Evolutionary conservation across 2,797 vertebrate species (phyloP).

Genomic region (Rachycentron canadum): DNA sequence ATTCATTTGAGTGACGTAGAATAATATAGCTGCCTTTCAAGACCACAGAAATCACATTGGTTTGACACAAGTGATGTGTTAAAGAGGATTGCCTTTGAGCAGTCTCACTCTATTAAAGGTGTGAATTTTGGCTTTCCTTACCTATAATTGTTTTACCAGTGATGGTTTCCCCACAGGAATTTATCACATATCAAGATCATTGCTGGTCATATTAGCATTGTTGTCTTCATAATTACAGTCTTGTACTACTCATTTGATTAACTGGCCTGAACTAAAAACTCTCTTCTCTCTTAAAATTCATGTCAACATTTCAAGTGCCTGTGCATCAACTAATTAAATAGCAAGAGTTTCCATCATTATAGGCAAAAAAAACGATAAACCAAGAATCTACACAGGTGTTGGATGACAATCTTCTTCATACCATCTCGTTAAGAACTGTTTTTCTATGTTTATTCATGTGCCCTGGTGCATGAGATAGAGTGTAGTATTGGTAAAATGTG

Average conservation of each 20-base stretch:
- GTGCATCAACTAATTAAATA: conserved; percentile 7
- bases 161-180: conserved; percentile 6
- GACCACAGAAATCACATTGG: neutral
- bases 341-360: conserved; percentile 9
- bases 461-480: conserved; percentile 15
- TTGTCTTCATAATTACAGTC: neutral
- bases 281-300: neutral
- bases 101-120: neutral
- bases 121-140: neutral
- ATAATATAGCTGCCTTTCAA: neutral
- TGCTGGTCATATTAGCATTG: neutral
- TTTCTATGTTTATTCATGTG: conserved; percentile 20
- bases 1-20: neutral
- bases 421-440: conserved; percentile 14
- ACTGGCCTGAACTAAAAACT: too few species aligned
- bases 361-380: conserved; percentile 16
- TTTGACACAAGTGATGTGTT: conserved; percentile 3
- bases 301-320: neutral
- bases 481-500: conserved; percentile 34
- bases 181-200: neutral
- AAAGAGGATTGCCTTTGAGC: neutral
- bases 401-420: conserved; percentile 2
- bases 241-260: too few species aligned
- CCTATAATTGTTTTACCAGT: neutral
- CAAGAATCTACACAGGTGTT: neutral